Conservation (phyloP, 64 coral and sea anemone genomes). For the Anthopleura sola region DNA sequence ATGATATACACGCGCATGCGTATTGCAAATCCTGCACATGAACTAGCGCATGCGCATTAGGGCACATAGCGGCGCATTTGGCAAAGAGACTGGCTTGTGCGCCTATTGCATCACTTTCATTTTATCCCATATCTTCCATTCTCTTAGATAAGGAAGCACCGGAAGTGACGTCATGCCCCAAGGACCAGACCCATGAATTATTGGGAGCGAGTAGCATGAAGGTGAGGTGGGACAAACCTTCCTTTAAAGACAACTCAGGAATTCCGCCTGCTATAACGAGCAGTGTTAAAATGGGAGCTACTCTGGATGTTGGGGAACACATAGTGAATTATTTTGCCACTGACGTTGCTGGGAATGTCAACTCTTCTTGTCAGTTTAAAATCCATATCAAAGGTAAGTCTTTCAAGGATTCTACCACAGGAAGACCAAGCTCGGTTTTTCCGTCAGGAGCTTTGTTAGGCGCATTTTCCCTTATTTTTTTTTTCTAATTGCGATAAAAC, state of each 20-base stretch:
- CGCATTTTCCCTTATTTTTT: no score
- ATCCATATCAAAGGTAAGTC: slow-evolving; percentile 75
- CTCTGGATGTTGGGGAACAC: slow-evolving; percentile 53
- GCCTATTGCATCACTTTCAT: no score
- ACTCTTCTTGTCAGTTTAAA: slow-evolving; percentile 69
- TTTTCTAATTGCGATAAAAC: no score
- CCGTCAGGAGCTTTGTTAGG: no score
- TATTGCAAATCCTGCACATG: no score
- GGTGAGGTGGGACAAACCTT: slow-evolving; percentile 51
- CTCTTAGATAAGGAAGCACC: slow-evolving; percentile 70
- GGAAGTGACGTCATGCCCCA: slow-evolving; percentile 57
- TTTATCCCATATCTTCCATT: no score
- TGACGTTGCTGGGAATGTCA: slow-evolving; percentile 65
- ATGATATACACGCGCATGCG: no score
- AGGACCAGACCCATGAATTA: slow-evolving; percentile 43
- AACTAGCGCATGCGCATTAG: no score
- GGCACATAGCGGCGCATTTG: no score
- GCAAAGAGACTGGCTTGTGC: no score
- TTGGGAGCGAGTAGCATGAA: not conserved
- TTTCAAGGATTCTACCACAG: not conserved
- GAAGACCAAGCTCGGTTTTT: no score
- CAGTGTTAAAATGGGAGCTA: slow-evolving; percentile 19
- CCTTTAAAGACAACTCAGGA: slow-evolving; percentile 72
- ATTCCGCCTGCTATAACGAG: slow-evolving; percentile 25
- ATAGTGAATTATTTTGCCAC: slow-evolving; percentile 55